Percentiles rank a stretch among this genome's conserved stretches.
Evolutionary conservation across 1,140 invertebrate genomes (phyloP).

Genomic region (Vanessa tameamea): DNA sequence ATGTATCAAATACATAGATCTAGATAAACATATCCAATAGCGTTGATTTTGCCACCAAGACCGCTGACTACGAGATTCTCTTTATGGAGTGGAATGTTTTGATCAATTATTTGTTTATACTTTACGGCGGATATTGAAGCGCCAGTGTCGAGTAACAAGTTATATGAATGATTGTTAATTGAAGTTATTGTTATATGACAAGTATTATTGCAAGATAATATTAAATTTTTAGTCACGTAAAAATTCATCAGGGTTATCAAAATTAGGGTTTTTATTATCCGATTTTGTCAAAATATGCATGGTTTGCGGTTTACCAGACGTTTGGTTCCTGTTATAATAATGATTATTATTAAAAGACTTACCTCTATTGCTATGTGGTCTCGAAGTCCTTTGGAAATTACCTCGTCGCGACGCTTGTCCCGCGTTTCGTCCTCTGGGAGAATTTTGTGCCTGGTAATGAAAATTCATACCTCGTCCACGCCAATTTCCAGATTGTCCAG

Average conservation of each 20-base stretch:
- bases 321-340: conserved; percentile 26
- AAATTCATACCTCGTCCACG: conserved; percentile 5
- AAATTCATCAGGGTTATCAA: not conserved
- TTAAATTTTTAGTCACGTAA: conserved; percentile 1
- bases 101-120: conserved; percentile 8
- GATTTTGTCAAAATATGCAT: conserved; percentile 35
- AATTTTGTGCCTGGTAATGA: not conserved
- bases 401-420: not conserved
- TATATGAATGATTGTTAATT: conserved; percentile 2
- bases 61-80: conserved; percentile 14
- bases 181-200: conserved; percentile 2
- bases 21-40: conserved; percentile 2
- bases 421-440: not conserved
- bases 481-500: not conserved
- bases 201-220: not conserved
- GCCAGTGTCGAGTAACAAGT: conserved; percentile 3
- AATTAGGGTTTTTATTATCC: conserved; percentile 20
- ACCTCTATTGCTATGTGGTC: conserved; percentile 1
- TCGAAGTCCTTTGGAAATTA: conserved; percentile 1
- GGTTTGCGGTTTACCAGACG: conserved; percentile 22
- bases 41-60: conserved; percentile 5
- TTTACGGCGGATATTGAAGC: conserved; percentile 1
- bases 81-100: conserved; percentile 15
- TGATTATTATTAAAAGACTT: conserved; percentile 13
- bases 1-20: conserved; percentile 4